Evolutionary conservation across 2,797 vertebrate species (phyloP), one percentile per base, ranked within the genome.

Genomic region (Poecile montanus): DNA sequence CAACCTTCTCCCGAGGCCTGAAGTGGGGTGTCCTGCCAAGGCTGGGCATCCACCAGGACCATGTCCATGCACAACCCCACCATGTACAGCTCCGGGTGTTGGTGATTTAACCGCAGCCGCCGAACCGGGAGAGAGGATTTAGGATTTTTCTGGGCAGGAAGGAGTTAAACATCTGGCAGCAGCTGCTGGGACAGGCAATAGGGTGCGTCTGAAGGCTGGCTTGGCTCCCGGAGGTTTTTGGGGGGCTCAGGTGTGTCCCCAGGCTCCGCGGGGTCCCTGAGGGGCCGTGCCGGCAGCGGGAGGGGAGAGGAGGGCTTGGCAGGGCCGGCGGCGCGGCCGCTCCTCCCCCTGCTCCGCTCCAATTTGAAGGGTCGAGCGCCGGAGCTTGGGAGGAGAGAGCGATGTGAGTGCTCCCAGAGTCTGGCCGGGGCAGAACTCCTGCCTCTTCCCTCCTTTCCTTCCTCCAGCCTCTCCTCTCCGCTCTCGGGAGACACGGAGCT

Each of bases 381-480:
- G 36, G 73, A 90, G 96, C 96, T 51, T 77, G 89, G 93, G 97
- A 97, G 97, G 97, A 98, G 97, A 98, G 98, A 98, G 97, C 95
- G 82, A 92, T 97, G 95, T 97, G 96, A 97, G 95, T 56, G 82
- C 91, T 96, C 91, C 50, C 36, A 91, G 72, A 85, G 68, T 2
- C 73, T n/a, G 60, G 61, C 73, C 3, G 50, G 91, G 96, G 93
- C 92, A 74, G 18, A 84, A 87, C 74, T 95, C 29, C 62, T 92
- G 89, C 67, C 50, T 89, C 61, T 70, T 56, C n/a, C 54, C 51
- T 80, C 8, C 21, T 86, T 18, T 44, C 50, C 68, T 79, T 44
- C 53, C 53, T 71, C 12, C 2, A 13, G 60, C 60, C 72, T 82
- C 75, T 54, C 68, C 1, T 1, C 34, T 66, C 60, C 0, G 0